phyloP scores from a whole-genome alignment of 2,888 invertebrate genomes.

The Platycheirus albimanus region DNA sequence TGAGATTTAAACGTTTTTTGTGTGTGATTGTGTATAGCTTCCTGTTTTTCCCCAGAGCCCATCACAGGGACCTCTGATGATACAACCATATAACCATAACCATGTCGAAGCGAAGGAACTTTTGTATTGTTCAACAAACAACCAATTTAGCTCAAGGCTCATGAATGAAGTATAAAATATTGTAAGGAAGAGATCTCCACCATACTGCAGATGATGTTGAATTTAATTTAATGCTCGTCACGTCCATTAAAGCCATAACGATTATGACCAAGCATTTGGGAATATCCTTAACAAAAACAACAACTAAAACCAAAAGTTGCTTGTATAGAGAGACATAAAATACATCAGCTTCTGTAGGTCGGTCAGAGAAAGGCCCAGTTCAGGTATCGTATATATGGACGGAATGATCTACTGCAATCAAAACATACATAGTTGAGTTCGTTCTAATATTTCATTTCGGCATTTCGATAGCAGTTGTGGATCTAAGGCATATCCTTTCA shows the following conservation, averaged over 20 bases:
- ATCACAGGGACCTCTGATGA: background rate
- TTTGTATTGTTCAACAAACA: slow-evolving; percentile 67
- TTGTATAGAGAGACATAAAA: background rate
- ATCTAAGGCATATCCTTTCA: slow-evolving; percentile 13
- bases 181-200: slow-evolving; percentile 24
- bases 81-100: slow-evolving; percentile 11
- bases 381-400: slow-evolving; percentile 24
- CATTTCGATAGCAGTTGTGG: slow-evolving; percentile 40
- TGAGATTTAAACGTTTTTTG: slow-evolving; percentile 54
- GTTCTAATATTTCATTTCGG: slow-evolving; percentile 53
- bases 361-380: background rate
- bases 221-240: slow-evolving; percentile 73
- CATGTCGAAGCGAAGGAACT: slow-evolving; percentile 25
- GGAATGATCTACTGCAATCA: slow-evolving; percentile 39
- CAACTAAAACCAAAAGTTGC: slow-evolving; percentile 31
- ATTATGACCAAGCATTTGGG: slow-evolving; percentile 70
- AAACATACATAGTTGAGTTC: slow-evolving; percentile 50
- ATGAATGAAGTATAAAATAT: slow-evolving; percentile 49
- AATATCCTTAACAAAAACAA: slow-evolving; percentile 24
- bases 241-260: slow-evolving; percentile 70
- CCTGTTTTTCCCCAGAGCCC: slow-evolving; percentile 46
- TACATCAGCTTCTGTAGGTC: too few relatives aligned
- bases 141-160: slow-evolving; percentile 69
- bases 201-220: slow-evolving; percentile 69
- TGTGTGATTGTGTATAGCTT: slow-evolving; percentile 35